Evolutionary conservation across 2,113 vertebrate genomes (phyloP), one percentile per base, ranked within the genome.

Genomic region (Ictidomys tridecemlineatus): DNA sequence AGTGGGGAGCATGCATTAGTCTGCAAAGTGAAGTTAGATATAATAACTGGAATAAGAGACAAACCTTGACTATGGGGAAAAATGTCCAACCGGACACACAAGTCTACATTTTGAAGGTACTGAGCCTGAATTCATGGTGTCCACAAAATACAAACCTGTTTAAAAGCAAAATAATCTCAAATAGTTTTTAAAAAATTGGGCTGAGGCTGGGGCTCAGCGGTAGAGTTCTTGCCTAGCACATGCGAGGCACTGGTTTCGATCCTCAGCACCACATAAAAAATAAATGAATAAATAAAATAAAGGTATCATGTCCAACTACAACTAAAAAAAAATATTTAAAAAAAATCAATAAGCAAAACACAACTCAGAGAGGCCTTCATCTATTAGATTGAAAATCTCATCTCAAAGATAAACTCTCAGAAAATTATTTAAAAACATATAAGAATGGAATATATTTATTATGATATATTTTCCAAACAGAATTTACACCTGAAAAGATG

Each of bases 401-500:
- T 39, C 9, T 37, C 32, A 58, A 67, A 94, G 77, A 80, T 56
- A 32, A 89, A 91, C 13, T 86, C 79, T 82, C 24, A 56, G n/a
- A 91, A 78, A 79, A 51, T 39, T 72, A 69, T 76, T 86, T 45
- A 1, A 86, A 79, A 83, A 90, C 16, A 39, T 69, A 67, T 37
- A 6, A 96, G 37, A 26, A 78, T 51, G 12, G 56, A 22, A 22
- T 24, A 8, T 58, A 58, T 24, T 58, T 58, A 58, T 22, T 20
- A 58, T 58, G 56, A 24, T 58, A 20, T 58, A 16, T 9, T 86
- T 89, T 82, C 39, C 69, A 97, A 65, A 4, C 10, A 80, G 18
- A 72, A 90, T 53, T 58, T 85, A 80, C 7, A 92, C 12, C 39
- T 89, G 5, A 90, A 94, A 73, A 92, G 2, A n/a, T 32, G n/a